phyloP scores from a whole-genome alignment of 1,140 invertebrate species.

The Portunus trituberculatus region DNA sequence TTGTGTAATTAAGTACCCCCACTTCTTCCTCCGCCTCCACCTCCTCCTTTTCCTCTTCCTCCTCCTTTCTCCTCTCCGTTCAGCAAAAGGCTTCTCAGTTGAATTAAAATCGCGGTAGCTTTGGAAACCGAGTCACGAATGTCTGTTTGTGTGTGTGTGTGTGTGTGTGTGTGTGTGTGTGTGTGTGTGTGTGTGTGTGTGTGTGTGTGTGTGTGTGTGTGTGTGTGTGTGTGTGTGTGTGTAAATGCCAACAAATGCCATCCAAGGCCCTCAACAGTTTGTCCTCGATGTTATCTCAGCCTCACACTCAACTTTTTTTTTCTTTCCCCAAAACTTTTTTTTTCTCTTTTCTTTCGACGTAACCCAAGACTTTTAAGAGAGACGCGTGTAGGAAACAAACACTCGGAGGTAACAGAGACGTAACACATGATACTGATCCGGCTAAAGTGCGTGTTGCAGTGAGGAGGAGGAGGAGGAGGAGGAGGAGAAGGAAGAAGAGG shows the following conservation, averaged over 20 bases:
- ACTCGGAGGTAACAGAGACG: background rate
- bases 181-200: conserved; percentile 46
- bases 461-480: conserved; percentile 5
- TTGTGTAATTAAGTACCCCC: conserved; percentile 1
- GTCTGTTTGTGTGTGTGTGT: conserved; percentile 52
- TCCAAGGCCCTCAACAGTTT: background rate
- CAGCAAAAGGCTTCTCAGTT: background rate
- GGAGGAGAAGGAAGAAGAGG: background rate
- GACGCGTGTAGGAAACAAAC: background rate
- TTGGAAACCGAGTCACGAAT: background rate
- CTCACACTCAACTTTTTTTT: background rate
- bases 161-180: conserved; percentile 61
- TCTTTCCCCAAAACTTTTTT: background rate
- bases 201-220: conserved; percentile 57
- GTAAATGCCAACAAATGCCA: background rate
- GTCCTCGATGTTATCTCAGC: background rate
- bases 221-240: conserved; percentile 42
- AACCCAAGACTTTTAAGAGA: background rate
- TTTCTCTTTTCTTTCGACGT: background rate
- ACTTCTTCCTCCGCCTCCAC: background rate
- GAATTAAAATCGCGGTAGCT: background rate
- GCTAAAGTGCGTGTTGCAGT: background rate
- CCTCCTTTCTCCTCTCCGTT: background rate
- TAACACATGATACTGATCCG: background rate
- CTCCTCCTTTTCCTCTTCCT: background rate